phyloP scores from a whole-genome alignment of 1,140 invertebrate species.

The Marisa cornuarietis region DNA sequence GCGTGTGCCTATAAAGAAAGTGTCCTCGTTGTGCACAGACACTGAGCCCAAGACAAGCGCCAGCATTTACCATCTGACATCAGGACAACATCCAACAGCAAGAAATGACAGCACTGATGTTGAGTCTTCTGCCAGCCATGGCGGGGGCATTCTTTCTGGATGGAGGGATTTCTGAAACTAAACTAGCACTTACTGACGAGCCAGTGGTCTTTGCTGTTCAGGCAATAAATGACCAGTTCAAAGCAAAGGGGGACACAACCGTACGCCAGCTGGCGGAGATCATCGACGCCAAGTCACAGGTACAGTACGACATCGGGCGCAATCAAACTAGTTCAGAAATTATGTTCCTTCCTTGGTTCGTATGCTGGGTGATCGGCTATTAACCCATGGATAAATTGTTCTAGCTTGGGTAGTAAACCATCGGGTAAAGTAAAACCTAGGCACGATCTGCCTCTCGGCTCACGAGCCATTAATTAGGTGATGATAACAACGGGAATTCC shows the following conservation, averaged over 20 bases:
- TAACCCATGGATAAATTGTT: no score
- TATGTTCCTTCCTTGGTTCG: no score
- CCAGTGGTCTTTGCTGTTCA: slow-evolving; percentile 16
- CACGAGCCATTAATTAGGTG: no score
- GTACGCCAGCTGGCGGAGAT: neutral
- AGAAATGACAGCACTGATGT: neutral
- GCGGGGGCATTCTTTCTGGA: neutral
- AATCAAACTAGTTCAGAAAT: no score
- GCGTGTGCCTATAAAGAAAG: no score
- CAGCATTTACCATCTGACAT: neutral
- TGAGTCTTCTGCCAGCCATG: slow-evolving; percentile 10
- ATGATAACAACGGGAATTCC: no score
- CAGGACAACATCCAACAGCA: neutral
- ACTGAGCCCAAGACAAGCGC: neutral
- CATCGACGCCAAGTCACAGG: slow-evolving; percentile 16
- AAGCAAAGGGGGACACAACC: neutral
- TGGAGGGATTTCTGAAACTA: slow-evolving; percentile 7
- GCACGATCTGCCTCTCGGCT: no score
- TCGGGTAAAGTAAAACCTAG: no score
- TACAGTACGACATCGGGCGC: neutral
- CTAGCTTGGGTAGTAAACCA: no score
- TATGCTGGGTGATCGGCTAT: no score
- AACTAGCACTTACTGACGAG: neutral
- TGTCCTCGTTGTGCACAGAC: no score
- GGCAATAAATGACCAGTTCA: slow-evolving; percentile 10